Conservation (phyloP, 2,888 invertebrate species). For the Agonum fuliginosum region DNA sequence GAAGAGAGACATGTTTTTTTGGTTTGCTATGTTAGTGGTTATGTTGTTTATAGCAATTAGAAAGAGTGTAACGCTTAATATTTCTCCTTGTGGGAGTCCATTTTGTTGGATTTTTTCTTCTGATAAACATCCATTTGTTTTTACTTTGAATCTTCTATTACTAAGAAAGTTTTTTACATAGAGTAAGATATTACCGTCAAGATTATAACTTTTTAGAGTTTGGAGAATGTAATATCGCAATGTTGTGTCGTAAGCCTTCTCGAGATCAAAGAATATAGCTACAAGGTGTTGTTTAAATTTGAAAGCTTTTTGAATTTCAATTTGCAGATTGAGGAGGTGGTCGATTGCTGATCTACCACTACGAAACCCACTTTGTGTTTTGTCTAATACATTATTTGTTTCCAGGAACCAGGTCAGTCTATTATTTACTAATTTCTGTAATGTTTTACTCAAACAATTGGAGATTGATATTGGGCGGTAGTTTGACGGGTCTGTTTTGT, state of each 20-base stretch:
- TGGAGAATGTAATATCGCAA: background rate
- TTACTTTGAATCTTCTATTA: background rate
- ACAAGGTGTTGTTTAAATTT: no score
- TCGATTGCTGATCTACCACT: background rate
- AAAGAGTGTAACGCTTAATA: constrained; percentile 60
- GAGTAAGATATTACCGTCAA: background rate
- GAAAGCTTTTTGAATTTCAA: no score
- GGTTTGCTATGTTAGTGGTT: background rate
- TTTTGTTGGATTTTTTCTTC: constrained; percentile 42
- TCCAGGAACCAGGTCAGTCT: background rate
- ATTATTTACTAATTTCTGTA: background rate
- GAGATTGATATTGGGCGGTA: no score
- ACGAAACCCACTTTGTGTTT: background rate
- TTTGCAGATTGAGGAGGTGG: background rate
- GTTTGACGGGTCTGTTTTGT: background rate
- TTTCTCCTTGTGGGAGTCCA: constrained; percentile 58
- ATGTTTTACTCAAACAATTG: no score
- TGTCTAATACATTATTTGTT: background rate
- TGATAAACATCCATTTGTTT: background rate
- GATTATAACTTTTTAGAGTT: background rate
- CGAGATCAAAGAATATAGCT: no score
- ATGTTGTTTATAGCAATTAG: constrained; percentile 59
- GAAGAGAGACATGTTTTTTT: constrained; percentile 43
- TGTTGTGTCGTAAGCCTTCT: constrained; percentile 2
- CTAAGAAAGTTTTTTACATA: background rate